phyloP scores from a whole-genome alignment of 2,888 invertebrate genomes.

The Alentia gelatinosa region DNA sequence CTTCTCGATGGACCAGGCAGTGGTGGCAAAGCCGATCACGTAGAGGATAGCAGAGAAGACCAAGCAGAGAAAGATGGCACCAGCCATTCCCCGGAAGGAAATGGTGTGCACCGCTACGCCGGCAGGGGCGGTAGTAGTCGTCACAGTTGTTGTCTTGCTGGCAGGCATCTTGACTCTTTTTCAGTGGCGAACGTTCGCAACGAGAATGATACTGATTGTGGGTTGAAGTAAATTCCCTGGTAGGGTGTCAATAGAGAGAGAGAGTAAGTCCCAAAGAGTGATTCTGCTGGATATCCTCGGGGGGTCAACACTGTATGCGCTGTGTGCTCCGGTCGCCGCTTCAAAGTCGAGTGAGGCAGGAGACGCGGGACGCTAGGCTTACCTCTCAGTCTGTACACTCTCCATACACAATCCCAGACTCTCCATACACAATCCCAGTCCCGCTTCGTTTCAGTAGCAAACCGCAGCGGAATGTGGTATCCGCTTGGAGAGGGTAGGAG shows the following conservation, averaged over 20 bases:
- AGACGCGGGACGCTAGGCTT: no score
- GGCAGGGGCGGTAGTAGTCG: slow-evolving; percentile 57
- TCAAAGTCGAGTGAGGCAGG: no score
- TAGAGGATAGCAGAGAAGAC: slow-evolving; percentile 62
- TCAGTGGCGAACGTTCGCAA: background rate
- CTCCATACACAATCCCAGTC: no score
- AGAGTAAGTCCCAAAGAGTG: background rate
- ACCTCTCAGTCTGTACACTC: no score
- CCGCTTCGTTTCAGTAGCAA: no score
- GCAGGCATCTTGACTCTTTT: background rate
- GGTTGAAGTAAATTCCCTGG: background rate
- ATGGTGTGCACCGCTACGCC: slow-evolving; percentile 68
- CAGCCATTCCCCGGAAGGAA: slow-evolving; percentile 67
- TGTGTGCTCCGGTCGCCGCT: no score
- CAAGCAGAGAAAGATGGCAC: slow-evolving; percentile 65
- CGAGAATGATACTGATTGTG: background rate
- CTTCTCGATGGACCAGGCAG: slow-evolving; percentile 59
- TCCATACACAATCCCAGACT: no score
- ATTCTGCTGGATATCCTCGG: background rate
- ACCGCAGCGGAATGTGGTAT: no score
- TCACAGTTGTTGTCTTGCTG: slow-evolving; percentile 36
- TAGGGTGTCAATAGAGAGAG: background rate
- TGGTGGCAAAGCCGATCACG: slow-evolving; percentile 67
- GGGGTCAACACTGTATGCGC: no score
- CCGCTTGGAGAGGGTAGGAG: no score